Percentiles rank a stretch among this genome's conserved stretches.
These are phyloP conservation scores for Porphyrio hochstetteri DNA, from an alignment of 2,113 vertebrate species.

Conservation along the genomic window DNA sequence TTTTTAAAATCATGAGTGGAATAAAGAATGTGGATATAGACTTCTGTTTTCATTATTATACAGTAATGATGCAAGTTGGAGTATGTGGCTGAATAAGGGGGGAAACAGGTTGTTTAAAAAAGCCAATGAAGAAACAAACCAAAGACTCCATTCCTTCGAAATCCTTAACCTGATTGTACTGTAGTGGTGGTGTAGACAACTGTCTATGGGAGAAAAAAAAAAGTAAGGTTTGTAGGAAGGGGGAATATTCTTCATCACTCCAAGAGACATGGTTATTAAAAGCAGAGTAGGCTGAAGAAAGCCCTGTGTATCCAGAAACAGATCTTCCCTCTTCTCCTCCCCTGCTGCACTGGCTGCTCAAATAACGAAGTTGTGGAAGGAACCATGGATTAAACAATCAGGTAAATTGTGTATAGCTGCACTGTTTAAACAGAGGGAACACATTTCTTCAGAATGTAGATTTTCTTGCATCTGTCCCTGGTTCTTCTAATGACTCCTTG, in stretches of 20 bases:
- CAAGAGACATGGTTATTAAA: neutral
- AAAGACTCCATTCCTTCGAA: neutral
- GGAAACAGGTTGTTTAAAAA: neutral
- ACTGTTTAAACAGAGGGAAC: neutral
- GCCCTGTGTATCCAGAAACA: accelerated
- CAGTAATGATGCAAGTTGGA: neutral
- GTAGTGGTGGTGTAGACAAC: neutral
- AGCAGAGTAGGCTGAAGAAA: neutral
- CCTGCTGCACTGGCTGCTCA: neutral
- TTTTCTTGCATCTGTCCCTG: neutral
- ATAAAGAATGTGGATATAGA: neutral
- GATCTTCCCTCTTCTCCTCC: neutral
- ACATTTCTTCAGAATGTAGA: neutral
- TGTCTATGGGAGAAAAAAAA: neutral
- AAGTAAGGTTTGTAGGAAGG: neutral
- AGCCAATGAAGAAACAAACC: neutral
- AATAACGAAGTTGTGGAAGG: neutral
- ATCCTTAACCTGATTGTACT: neutral
- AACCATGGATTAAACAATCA: neutral
- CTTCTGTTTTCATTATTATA: neutral
- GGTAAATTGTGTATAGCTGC: neutral
- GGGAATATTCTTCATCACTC: neutral
- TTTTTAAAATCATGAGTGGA: neutral
- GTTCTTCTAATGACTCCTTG: neutral
- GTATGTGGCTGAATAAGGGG: neutral